Conservation (phyloP, 1,140 invertebrate genomes). For the Littorina saxatilis region DNA sequence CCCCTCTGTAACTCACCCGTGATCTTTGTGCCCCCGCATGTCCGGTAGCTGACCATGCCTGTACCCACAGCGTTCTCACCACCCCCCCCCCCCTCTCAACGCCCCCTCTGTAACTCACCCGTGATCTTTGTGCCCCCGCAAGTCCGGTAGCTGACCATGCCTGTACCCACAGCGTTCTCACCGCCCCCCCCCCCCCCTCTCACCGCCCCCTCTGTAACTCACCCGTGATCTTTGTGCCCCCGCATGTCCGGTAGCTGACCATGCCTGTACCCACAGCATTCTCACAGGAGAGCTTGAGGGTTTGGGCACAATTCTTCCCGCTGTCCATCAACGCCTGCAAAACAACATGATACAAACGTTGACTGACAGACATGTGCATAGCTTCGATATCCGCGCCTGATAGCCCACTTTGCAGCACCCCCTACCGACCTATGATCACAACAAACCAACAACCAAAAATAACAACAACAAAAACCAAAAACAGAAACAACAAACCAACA, state of each 20-base stretch:
- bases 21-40: not conserved
- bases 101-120: too few species aligned
- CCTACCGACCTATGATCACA: not conserved
- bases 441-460: not conserved
- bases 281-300: not conserved
- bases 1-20: conserved; percentile 6
- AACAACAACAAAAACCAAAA: too few species aligned
- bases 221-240: not conserved
- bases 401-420: not conserved
- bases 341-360: not conserved
- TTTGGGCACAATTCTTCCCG: not conserved
- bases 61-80: not conserved
- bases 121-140: too few species aligned
- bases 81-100: too few species aligned
- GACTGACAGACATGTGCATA: not conserved
- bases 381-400: not conserved
- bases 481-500: too few species aligned
- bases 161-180: too few species aligned
- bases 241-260: conserved; percentile 6
- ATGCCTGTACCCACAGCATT: not conserved
- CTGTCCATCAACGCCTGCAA: not conserved
- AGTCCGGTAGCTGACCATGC: too few species aligned
- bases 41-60: not conserved
- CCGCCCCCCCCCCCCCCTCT: too few species aligned
- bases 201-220: too few species aligned